phyloP scores from a whole-genome alignment of 2,113 vertebrate species.

The Tupaia tana region DNA sequence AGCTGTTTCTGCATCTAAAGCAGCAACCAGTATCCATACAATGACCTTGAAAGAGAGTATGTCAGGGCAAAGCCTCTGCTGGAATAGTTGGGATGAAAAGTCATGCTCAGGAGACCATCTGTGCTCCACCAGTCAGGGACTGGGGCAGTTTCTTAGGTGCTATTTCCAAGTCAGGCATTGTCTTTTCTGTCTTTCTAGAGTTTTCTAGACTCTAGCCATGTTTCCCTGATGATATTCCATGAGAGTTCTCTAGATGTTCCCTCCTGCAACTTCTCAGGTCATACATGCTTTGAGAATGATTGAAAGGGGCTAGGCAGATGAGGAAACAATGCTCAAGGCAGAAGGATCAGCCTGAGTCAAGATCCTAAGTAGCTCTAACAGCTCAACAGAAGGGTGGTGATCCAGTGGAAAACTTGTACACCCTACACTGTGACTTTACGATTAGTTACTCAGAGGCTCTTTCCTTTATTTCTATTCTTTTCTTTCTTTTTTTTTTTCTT shows the following conservation, averaged over 20 bases:
- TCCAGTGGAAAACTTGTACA: neutral
- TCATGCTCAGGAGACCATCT: neutral
- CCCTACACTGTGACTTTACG: neutral
- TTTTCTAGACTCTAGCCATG: neutral
- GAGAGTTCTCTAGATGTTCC: neutral
- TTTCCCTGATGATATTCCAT: neutral
- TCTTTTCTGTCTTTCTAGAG: neutral
- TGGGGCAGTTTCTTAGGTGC: neutral
- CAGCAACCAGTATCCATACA: fast-evolving
- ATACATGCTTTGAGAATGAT: neutral
- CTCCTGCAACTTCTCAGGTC: neutral
- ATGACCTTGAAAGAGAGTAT: neutral
- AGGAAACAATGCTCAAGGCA: neutral
- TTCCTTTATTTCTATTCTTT: neutral
- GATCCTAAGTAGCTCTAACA: no score
- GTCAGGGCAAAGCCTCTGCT: neutral
- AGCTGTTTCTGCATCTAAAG: neutral
- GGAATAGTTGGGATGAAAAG: neutral
- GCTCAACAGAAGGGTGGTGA: neutral
- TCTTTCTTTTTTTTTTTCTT: neutral
- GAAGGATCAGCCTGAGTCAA: neutral
- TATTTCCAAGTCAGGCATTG: neutral
- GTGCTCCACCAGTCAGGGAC: fast-evolving
- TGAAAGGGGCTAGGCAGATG: neutral
- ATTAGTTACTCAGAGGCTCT: neutral